A percentile compares a stretch with the other conserved stretches of the same genome.
phyloP scores from a whole-genome alignment of 2,797 vertebrate species.

The Myotis myotis region DNA sequence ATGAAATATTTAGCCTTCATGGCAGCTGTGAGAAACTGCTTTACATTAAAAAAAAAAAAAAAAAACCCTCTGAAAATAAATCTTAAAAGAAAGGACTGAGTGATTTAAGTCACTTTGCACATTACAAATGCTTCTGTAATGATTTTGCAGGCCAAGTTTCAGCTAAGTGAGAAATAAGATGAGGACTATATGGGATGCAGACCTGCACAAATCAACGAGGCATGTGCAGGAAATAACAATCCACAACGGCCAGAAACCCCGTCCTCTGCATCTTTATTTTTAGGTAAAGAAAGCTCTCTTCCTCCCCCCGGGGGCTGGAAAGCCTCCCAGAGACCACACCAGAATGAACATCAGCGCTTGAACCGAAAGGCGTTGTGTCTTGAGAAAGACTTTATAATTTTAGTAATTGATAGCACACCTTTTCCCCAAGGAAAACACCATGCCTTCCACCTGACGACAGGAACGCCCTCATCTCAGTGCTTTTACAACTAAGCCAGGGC shows the following conservation, averaged over 20 bases:
- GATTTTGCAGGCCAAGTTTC: slow-evolving; percentile 58
- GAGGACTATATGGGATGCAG: background rate
- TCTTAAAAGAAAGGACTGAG: slow-evolving; percentile 68
- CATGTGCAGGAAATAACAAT: background rate
- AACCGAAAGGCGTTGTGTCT: background rate
- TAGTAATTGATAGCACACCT: background rate
- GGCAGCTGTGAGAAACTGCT: slow-evolving; percentile 66
- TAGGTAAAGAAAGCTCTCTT: background rate
- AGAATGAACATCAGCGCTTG: background rate
- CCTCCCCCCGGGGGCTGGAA: background rate
- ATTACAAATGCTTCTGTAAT: slow-evolving; percentile 71
- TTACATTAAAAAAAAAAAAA: slow-evolving; percentile 53
- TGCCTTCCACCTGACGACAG: background rate
- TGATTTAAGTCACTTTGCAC: slow-evolving; percentile 71
- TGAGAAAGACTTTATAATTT: background rate
- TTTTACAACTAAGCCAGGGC: background rate
- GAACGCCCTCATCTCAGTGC: background rate
- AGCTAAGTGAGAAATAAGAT: slow-evolving; percentile 31
- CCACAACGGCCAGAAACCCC: background rate
- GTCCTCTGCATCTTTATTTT: background rate
- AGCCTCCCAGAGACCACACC: background rate
- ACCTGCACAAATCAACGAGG: background rate
- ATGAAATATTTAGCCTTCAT: slow-evolving; percentile 65
- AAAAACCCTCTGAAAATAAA: slow-evolving; percentile 59
- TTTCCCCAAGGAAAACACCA: background rate